Percentiles rank a stretch among this genome's conserved stretches.
These are phyloP conservation scores for Numenius phaeopus DNA, from an alignment of 2,797 vertebrate genomes.

Conservation along the genomic window DNA sequence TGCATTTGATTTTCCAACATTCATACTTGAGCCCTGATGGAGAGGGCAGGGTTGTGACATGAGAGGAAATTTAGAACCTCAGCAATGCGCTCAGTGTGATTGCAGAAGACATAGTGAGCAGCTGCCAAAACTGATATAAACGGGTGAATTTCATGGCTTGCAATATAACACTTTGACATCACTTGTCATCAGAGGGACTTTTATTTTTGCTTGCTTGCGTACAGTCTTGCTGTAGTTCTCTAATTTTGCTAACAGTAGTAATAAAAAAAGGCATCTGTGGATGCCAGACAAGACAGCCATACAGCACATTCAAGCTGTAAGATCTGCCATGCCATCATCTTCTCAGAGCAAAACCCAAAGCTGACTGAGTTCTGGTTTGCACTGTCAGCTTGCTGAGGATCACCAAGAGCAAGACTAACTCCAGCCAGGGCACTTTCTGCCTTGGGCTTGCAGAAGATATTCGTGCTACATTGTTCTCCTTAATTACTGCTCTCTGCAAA, in stretches of 20 bases:
- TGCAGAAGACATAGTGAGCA: background rate
- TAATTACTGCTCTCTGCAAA: constrained; percentile 41
- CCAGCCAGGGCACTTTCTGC: background rate
- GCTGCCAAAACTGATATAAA: background rate
- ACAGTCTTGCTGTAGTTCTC: background rate
- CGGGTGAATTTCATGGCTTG: background rate
- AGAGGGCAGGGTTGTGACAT: background rate
- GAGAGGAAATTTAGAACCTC: background rate
- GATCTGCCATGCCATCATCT: background rate
- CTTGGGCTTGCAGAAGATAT: background rate
- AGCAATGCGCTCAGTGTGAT: background rate
- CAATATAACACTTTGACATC: background rate
- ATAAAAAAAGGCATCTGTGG: background rate
- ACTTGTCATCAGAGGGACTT: background rate
- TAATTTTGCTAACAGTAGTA: background rate
- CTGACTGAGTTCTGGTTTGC: background rate
- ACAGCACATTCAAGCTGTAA: background rate
- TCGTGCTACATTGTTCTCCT: background rate
- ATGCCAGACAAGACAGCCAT: background rate
- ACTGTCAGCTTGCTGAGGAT: background rate
- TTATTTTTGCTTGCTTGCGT: background rate
- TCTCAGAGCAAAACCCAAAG: background rate
- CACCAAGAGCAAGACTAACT: background rate
- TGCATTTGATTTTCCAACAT: background rate
- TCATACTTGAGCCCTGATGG: background rate